phyloP scores from a whole-genome alignment of 2,888 invertebrate genomes.

The Pinctada fucata region DNA sequence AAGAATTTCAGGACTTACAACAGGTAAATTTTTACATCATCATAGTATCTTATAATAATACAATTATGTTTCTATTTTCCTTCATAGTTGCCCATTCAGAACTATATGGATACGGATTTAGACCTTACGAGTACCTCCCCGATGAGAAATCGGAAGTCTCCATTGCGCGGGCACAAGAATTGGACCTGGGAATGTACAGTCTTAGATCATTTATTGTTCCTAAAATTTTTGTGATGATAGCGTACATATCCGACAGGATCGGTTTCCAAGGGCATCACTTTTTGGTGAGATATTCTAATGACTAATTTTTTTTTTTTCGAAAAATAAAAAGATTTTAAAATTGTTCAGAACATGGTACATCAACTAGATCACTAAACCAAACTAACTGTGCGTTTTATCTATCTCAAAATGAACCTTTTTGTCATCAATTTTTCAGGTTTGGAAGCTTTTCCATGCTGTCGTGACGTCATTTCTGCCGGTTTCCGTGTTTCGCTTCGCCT shows the following conservation, averaged over 20 bases:
- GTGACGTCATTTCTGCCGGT: constrained; percentile 59
- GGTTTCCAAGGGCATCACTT: constrained; percentile 52
- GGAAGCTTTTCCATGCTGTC: constrained; percentile 54
- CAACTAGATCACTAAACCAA: no score
- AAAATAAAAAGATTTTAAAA: no score
- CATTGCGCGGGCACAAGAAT: constrained; percentile 49
- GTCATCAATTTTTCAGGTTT: constrained; percentile 50
- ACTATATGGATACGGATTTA: constrained; percentile 69
- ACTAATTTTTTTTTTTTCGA: no score
- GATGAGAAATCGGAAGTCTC: constrained; percentile 21
- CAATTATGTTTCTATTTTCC: not conserved
- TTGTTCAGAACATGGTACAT: no score
- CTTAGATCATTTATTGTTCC: constrained; percentile 67
- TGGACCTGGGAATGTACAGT: constrained; percentile 65
- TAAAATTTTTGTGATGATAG: constrained; percentile 51
- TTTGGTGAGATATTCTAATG: constrained; percentile 52
- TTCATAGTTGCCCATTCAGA: constrained; percentile 68
- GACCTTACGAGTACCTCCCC: constrained; percentile 68
- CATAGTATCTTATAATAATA: not conserved
- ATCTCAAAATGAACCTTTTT: not conserved
- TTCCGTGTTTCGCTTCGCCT: constrained; percentile 55
- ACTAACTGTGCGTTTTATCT: not conserved
- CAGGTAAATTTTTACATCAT: no score
- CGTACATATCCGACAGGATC: constrained; percentile 39
- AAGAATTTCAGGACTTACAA: no score